Base-by-base conservation (phyloP, 2,797 vertebrate genomes). In the Cyclura pinguis region DNA sequence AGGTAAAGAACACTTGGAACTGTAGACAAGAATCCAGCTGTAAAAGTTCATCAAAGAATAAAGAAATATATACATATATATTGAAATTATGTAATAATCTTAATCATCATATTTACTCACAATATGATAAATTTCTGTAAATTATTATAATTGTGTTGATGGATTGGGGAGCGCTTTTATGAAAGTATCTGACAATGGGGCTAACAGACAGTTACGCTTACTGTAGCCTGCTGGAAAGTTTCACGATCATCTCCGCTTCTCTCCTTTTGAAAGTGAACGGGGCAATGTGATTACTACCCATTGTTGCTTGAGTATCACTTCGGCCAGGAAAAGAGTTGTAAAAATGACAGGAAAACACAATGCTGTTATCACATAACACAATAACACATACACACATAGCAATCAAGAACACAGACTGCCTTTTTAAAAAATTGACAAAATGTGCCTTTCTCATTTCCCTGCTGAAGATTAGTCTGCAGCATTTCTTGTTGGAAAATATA, bases 261-360 rank as follows among this genome's bases (percentile, higher is more conserved):
- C 94, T 93, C 95, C 96, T 94, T 96, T 94, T 88, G 94, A 95
- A 96, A 92, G 86, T 92, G 96, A 95, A 90, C 85, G 83, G 91
- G 95, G 87, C 95, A 96, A 85, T 87, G 93, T 91, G 94, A 93
- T 93, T 94, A 93, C 88, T 95, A 95, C 92, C 87, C 94, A 88
- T 92, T 92, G 90, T 90, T 95, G 92, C 93, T 93, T 92, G 95
- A 90, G 91, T 93, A 86, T 93, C 95, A 92, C 93, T 96, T 96
- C 94, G 92, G 94, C 90, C 89, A 96, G 95, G 91, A 94, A 93
- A 84, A 94, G 80, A 93, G 90, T 92, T 93, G 77, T 92, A 90
- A 89, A 96, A 95, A 96, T 88, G 91, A 96, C 87, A 95, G 94
- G 94, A 96, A 95, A 96, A 93, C 90, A 95, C 1, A 87, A 84